Base-by-base conservation (phyloP, 2,797 vertebrate genomes). In the Enteromius fasciolatus region DNA sequence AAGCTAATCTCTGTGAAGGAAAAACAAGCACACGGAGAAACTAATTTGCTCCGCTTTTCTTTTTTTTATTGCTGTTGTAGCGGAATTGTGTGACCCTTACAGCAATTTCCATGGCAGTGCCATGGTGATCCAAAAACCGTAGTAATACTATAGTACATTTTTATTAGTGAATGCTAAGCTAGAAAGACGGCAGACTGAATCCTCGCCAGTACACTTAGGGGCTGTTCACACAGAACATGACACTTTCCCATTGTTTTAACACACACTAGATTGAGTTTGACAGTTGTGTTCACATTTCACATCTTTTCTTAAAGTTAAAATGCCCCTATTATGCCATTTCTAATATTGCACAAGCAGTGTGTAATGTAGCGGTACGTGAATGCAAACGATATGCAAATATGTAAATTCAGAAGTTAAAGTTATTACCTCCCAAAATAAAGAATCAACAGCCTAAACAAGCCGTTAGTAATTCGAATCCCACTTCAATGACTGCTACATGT, bases 1-100 rank as follows among this genome's bases (percentile, higher is more conserved):
- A 82, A 73, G 74, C 81, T 81, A 83, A 78, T 36, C 75, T 67
- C 48, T 59, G 52, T 17, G 17, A 63, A 50, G 25, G 18, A 23
- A 83, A 85, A 73, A 61, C 9, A 14, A 76, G 33, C 63, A 54
- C 72, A 68, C n/a, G 46, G 31, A 61, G 76, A 57, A 73, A 57
- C 2, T 20, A 23, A 39, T 63, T 83, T 64, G 7, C 70, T 73
- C 15, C 52, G 33, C 59, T 41, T 66, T 78, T 66, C 31, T 31
- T 52, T 78, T n/a, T n/a, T 28, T 17, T 33, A 10, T 23, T 44
- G 36, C 8, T 39, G 54, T 41, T 77, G 9, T 64, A 14, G 44
- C 25, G 54, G 41, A 74, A 50, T 81, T 64, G 63, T 18, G 20
- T 10, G 76, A 78, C 11, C 44, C 57, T 44, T 76, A 67, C 18